Base-by-base conservation (phyloP, 2,797 vertebrate species). In the Gadopsis marmoratus region DNA sequence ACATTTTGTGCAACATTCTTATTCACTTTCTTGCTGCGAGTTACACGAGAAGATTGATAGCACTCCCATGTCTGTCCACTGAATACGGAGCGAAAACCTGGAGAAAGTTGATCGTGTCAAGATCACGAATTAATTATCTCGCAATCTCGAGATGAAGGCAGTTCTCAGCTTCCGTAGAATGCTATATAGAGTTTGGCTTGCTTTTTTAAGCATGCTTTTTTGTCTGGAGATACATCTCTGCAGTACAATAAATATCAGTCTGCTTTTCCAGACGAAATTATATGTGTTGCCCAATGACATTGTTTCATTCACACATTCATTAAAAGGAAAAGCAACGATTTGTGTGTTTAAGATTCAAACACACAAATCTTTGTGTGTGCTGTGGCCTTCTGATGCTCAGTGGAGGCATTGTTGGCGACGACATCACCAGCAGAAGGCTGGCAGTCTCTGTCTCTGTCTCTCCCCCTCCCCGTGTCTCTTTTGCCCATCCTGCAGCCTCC, bases 371-470 rank as follows among this genome's bases (percentile, higher is more conserved):
- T 37, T 35, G 55, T 45, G 0, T 76, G 4, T 21, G 29, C 23
- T 74, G 33, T 65, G 55, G 33, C 39, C 21, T 21, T 47, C 1
- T 59, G 74, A 0, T 11, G 39, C 19, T 65, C 59, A 72, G 51
- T 23, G 26, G 56, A 43, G 55, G 12, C 69, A 39, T 1, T 47
- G 48, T 68, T 62, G 69, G 12, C 21, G 3, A 61, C 71, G 53
- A 73, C 74, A 65, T 76, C 77, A 75, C 3, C 29, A 23, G 5
- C 29, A 55, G n/a, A 54, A 4, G 26, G 23, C 55, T 31, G 29
- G 35, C 59, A 31, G 3, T 64, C 33, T 45, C 31, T 23, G 29
- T 31, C 58, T 48, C 51, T 9, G 31, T 26, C 48, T 26, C 63
- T n/a, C 59, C 4, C 23, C 21, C 33, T 51, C 50, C 19, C 35